phyloP scores from a whole-genome alignment of 2,797 vertebrate species.

The Eutrigla gurnardus region DNA sequence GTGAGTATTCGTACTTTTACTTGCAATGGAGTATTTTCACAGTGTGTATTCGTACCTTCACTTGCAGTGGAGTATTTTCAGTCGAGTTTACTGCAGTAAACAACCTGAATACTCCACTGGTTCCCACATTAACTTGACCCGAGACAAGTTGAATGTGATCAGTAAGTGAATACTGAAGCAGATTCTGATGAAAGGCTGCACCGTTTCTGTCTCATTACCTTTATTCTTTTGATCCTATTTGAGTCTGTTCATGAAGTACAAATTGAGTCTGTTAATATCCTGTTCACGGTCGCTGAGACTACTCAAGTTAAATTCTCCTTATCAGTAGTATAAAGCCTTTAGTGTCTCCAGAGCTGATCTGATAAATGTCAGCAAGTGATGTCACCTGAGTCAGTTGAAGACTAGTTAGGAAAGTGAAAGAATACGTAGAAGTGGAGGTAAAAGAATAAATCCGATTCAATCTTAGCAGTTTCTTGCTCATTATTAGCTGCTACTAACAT shows the following conservation, averaged over 20 bases:
- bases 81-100: not conserved
- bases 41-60: no score
- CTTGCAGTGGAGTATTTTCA: no score
- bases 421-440: no score
- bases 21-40: not conserved
- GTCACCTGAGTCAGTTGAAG: no score
- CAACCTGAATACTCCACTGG: not conserved
- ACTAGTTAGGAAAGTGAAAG: no score
- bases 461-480: no score
- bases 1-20: no score
- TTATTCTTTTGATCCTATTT: not conserved
- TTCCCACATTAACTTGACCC: constrained; percentile 26
- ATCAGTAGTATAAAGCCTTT: not conserved
- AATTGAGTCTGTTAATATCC: not conserved
- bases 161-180: not conserved
- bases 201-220: not conserved
- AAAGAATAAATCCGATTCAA: no score
- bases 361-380: no score
- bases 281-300: not conserved
- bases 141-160: constrained; percentile 19
- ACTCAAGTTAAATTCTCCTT: not conserved
- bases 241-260: not conserved
- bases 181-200: constrained; percentile 16
- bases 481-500: no score
- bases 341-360: not conserved